These are phyloP conservation scores for Rhea pennata DNA, from an alignment of 2,113 vertebrate genomes.

Conservation along the genomic window DNA sequence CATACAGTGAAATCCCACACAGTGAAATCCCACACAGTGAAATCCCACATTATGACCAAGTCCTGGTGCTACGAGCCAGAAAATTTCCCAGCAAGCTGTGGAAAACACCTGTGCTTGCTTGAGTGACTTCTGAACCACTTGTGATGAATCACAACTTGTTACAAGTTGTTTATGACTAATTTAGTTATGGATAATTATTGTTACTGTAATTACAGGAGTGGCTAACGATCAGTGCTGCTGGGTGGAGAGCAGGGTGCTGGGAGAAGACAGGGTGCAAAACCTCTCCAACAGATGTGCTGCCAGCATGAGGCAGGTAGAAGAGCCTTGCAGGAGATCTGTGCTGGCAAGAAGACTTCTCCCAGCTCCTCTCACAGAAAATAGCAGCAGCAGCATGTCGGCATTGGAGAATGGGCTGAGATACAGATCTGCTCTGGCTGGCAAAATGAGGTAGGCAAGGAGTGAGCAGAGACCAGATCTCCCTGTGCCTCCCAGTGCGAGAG, in stretches of 20 bases:
- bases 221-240: background rate
- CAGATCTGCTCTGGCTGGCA: background rate
- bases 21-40: too few species aligned
- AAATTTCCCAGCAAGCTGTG: background rate
- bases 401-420: background rate
- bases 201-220: background rate
- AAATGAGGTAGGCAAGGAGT: background rate
- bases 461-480: too few species aligned
- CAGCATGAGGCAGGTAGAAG: background rate
- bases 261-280: fast-evolving
- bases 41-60: background rate
- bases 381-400: background rate
- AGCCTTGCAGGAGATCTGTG: fast-evolving
- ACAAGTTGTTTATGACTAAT: background rate
- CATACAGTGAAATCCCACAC: background rate
- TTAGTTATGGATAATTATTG: background rate
- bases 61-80: background rate
- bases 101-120: background rate
- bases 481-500: background rate
- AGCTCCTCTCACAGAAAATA: background rate
- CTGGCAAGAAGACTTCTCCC: background rate
- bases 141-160: background rate
- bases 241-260: background rate
- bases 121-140: background rate
- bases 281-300: background rate